Conservation (phyloP, 1,140 invertebrate species). For the Pantala flavescens region DNA sequence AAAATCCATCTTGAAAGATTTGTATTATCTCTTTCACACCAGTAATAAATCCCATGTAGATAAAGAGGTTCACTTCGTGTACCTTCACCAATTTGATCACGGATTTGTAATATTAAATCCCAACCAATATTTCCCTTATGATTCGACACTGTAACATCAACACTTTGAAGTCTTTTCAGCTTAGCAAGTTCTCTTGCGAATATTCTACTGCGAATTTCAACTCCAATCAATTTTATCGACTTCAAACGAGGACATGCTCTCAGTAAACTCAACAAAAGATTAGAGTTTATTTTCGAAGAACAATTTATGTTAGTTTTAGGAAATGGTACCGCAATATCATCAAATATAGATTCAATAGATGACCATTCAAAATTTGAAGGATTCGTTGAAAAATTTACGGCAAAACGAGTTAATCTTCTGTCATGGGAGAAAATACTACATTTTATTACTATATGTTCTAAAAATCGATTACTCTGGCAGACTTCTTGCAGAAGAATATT, state of each 20-base stretch:
- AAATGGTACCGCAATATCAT: not conserved
- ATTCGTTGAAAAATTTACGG: not conserved
- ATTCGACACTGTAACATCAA: not conserved
- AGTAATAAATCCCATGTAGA: not conserved
- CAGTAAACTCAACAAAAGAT: not conserved
- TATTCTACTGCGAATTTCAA: not conserved
- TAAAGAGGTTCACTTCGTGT: not conserved
- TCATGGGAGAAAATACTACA: not conserved
- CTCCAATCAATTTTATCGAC: not conserved
- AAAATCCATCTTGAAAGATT: not conserved
- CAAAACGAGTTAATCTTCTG: not conserved
- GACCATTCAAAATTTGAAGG: not conserved
- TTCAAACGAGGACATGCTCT: not conserved
- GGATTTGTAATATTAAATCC: not conserved
- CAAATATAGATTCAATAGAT: not conserved
- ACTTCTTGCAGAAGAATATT: not conserved
- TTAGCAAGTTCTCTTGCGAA: not conserved
- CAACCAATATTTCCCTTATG: not conserved
- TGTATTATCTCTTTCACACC: not conserved
- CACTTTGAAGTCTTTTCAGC: not conserved
- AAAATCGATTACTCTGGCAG: not conserved
- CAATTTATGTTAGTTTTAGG: not conserved
- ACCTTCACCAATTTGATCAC: not conserved
- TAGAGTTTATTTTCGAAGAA: not conserved
- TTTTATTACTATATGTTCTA: not conserved